Evolutionary conservation across 2,113 vertebrate genomes (phyloP).

Genomic region (Pituophis catenifer): DNA sequence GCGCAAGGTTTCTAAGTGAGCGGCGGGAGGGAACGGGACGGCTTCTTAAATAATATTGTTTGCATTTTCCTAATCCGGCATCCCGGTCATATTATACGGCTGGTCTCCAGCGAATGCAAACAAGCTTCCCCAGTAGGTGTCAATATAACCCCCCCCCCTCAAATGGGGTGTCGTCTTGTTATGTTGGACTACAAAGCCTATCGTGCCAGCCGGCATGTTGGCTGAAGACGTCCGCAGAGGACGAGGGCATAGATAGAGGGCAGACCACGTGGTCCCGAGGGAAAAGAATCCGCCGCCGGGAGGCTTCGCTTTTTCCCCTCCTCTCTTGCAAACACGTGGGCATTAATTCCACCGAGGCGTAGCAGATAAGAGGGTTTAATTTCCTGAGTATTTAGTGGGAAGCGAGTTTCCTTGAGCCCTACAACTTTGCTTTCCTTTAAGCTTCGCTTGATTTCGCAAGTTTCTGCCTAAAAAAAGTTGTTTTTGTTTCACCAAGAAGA

Average conservation of each 20-base stretch:
- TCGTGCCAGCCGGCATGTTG: not conserved
- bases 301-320: not conserved
- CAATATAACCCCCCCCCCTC: not conserved
- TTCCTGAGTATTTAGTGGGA: not conserved
- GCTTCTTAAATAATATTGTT: not conserved
- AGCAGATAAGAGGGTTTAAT: not conserved
- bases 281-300: not conserved
- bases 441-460: not conserved
- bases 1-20: not conserved
- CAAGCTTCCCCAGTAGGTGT: not conserved
- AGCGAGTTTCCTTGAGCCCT: not conserved
- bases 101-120: not conserved
- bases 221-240: not conserved
- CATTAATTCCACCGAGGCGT: not conserved
- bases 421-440: not conserved
- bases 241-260: not conserved
- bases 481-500: slow-evolving; percentile 14
- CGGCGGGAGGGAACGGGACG: not conserved
- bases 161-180: not conserved
- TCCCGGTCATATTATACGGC: no score
- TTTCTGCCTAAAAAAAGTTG: not conserved
- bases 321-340: not conserved
- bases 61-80: not conserved
- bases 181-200: not conserved
- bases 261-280: not conserved